A percentile compares a stretch with the other conserved stretches of the same genome.
Evolutionary conservation across 2,113 vertebrate species (phyloP).

Genomic region (Bos indicus): DNA sequence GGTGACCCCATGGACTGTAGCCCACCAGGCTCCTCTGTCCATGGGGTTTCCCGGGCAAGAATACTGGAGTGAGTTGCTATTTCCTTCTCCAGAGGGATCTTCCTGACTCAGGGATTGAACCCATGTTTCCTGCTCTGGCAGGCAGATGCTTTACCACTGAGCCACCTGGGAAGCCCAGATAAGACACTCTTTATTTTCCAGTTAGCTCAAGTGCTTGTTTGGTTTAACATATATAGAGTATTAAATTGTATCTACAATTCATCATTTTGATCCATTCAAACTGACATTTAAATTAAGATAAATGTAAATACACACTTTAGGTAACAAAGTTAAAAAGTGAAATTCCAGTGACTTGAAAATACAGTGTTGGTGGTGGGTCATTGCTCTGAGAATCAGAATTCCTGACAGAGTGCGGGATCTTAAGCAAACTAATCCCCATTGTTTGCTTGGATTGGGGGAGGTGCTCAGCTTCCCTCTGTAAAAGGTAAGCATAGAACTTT

Average conservation of each 20-base stretch:
- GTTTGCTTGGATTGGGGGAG: not conserved
- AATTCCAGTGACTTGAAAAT: not conserved
- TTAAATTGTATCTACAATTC: not conserved
- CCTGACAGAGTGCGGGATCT: not conserved
- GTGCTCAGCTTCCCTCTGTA: not conserved
- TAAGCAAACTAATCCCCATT: not conserved
- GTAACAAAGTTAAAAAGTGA: not conserved
- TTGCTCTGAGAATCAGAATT: not conserved
- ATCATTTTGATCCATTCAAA: not conserved
- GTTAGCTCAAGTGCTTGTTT: not conserved
- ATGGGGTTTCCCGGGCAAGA: accelerated
- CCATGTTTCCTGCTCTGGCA: not conserved
- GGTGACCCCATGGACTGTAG: not conserved
- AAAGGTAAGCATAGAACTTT: not conserved
- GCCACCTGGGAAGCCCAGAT: not conserved
- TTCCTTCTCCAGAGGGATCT: not conserved
- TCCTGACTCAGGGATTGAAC: not conserved
- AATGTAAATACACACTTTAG: not conserved
- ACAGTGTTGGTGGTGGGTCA: not conserved
- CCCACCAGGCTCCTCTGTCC: accelerated
- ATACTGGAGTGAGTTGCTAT: not conserved
- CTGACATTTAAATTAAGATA: not conserved
- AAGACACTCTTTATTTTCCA: not conserved
- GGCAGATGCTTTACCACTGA: not conserved
- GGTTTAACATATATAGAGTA: not conserved